Base-by-base conservation (phyloP, 2,888 invertebrate species). In the Apotomis betuletana region DNA sequence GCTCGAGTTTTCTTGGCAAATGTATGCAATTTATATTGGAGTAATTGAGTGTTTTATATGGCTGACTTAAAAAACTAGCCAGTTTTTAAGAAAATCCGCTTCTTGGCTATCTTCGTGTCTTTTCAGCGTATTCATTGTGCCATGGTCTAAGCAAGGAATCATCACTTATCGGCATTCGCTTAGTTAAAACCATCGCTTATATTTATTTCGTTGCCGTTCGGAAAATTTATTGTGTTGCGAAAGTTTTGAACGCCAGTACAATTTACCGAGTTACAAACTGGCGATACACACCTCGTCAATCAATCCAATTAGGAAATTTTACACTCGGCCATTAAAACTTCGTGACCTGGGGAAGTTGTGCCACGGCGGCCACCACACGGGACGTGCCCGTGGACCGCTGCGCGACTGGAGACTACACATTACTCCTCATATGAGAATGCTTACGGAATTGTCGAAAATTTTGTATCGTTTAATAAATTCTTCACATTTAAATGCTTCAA, bases 281-380 rank as follows among this genome's bases (percentile, higher is more conserved):
- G 81, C 78, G 75, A 62, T 79, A 78, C 81, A 79, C 81, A 84
- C 83, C 83, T 83, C 81, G 82, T 85, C 85, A 84, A 83, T 87
- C 84, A 86, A 85, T 85, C 83, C 84, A 89, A 87, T 87, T 86
- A 84, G 79, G 83, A 75, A 84, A 87, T 88, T 88, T 87, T 83
- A 85, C 84, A 86, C 82, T 82, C 75, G 73, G 75, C 83, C 82
- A 86, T 88, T 89, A 87, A 87, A 89, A 89, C 83, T 88, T 88
- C 81, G 76, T 84, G 83, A 80, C 79, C 58, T 69, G 69, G 46
- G 67, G 70, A 67, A 67, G 68, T 67, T 67, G 70, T 15, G 57
- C 68, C 58, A 41, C 8, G 70, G 15, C 65, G 60, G 67, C 67
- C 67, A 59, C 67, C 71, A 67, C 71, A 67, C 71, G 71, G 67